phyloP scores from a whole-genome alignment of 2,888 invertebrate genomes.

The Hydraecia micacea region DNA sequence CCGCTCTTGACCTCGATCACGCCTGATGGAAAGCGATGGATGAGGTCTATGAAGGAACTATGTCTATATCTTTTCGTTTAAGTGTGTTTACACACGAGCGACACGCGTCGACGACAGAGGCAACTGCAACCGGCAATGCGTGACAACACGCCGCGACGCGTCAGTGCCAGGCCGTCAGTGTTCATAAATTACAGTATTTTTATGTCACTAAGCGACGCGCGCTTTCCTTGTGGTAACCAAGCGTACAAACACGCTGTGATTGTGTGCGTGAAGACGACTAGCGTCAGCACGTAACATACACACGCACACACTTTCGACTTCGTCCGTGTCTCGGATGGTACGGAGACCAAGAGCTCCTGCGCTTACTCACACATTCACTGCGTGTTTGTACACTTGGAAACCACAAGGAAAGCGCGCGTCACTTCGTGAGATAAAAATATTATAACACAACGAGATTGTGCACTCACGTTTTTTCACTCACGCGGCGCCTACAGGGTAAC shows the following conservation, averaged over 20 bases:
- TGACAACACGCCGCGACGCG: no score
- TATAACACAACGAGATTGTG: neutral
- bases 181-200: neutral
- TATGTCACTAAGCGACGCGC: neutral
- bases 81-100: no score
- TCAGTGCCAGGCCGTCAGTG: no score
- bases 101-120: neutral
- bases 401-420: neutral
- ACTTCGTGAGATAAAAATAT: neutral
- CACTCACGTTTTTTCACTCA: neutral
- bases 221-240: neutral
- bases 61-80: no score
- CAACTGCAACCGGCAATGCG: no score
- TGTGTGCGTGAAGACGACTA: no score
- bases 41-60: no score
- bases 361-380: neutral
- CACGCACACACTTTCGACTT: neutral
- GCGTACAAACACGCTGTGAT: no score
- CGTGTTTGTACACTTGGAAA: neutral
- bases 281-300: no score
- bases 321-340: neutral
- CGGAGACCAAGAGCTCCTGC: neutral
- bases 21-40: no score
- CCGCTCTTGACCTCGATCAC: no score
- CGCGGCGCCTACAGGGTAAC: neutral